Percentiles rank a stretch among this genome's conserved stretches.
These are phyloP conservation scores for Incurvaria masculella DNA, from an alignment of 2,888 invertebrate species.

Conservation along the genomic window DNA sequence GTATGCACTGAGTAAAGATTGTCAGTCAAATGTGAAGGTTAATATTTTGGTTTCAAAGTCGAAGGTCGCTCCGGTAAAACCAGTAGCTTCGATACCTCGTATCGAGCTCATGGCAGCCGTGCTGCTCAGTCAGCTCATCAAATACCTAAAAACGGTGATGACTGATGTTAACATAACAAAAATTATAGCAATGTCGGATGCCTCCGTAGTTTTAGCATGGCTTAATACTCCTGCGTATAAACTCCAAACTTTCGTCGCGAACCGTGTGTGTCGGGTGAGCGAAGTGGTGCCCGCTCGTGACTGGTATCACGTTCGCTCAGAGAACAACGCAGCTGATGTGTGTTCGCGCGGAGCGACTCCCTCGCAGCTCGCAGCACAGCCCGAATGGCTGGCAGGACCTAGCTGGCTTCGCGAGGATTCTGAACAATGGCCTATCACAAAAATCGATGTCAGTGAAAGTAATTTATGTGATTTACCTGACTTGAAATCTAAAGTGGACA, in stretches of 20 bases:
- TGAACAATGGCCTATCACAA: background rate
- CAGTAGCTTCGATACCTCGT: conserved; percentile 8
- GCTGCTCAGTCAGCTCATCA: conserved; percentile 7
- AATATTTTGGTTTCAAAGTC: conserved; percentile 9
- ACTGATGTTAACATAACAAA: too few relatives aligned
- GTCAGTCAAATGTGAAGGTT: background rate
- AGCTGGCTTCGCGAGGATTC: background rate
- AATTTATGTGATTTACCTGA: background rate
- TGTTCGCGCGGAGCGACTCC: conserved; percentile 12
- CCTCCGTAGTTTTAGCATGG: too few relatives aligned
- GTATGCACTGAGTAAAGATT: conserved; percentile 4
- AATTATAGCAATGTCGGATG: too few relatives aligned
- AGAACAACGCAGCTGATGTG: conserved; percentile 15
- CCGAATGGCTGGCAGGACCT: conserved; percentile 8
- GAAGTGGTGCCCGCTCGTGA: too few relatives aligned
- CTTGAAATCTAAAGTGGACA: too few relatives aligned
- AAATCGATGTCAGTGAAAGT: too few relatives aligned
- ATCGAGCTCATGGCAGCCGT: conserved; percentile 11
- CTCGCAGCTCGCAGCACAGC: conserved; percentile 5
- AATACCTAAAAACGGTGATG: too few relatives aligned
- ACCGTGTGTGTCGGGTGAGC: conserved; percentile 11
- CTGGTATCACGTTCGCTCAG: conserved; percentile 14
- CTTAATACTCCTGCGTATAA: conserved; percentile 6
- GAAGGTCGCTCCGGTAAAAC: conserved; percentile 8
- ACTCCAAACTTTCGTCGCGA: conserved; percentile 9